These are phyloP conservation scores for Oryzaephilus surinamensis DNA, from an alignment of 1,140 invertebrate genomes.

Conservation along the genomic window DNA sequence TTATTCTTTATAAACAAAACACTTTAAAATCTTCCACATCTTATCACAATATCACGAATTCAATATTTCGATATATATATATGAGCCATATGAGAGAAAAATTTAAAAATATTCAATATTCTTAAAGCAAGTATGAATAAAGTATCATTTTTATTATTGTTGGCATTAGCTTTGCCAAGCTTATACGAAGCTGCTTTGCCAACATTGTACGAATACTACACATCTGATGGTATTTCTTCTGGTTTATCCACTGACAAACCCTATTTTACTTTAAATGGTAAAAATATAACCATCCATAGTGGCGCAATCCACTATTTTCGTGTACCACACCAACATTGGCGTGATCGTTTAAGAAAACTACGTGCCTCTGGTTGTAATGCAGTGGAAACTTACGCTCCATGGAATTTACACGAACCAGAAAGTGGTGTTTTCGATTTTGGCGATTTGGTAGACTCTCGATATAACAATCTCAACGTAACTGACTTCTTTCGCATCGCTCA, in stretches of 20 bases:
- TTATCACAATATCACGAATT: too few species aligned
- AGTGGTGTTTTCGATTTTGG: slow-evolving; percentile 49
- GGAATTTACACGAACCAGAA: slow-evolving; percentile 76
- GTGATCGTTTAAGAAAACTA: slow-evolving; percentile 57
- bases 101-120: too few species aligned
- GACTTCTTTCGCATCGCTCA: slow-evolving; percentile 69
- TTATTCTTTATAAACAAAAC: too few species aligned
- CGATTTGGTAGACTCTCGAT: slow-evolving; percentile 53
- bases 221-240: slow-evolving; percentile 14
- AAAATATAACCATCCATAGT: slow-evolving; percentile 20
- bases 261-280: slow-evolving; percentile 19
- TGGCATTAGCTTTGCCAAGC: too few species aligned
- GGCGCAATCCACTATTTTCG: slow-evolving; percentile 90
- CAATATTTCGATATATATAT: too few species aligned
- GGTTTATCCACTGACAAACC: slow-evolving; percentile 15
- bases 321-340: slow-evolving; percentile 50
- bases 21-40: too few species aligned
- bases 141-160: too few species aligned
- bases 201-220: slow-evolving; percentile 25
- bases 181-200: too few species aligned
- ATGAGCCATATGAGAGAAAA: too few species aligned
- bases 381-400: slow-evolving; percentile 86
- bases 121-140: too few species aligned
- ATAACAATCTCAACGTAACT: slow-evolving; percentile 38
- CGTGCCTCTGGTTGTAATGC: slow-evolving; percentile 72